Conservation (phyloP, 2,113 vertebrate genomes). For the Fregata magnificens region DNA sequence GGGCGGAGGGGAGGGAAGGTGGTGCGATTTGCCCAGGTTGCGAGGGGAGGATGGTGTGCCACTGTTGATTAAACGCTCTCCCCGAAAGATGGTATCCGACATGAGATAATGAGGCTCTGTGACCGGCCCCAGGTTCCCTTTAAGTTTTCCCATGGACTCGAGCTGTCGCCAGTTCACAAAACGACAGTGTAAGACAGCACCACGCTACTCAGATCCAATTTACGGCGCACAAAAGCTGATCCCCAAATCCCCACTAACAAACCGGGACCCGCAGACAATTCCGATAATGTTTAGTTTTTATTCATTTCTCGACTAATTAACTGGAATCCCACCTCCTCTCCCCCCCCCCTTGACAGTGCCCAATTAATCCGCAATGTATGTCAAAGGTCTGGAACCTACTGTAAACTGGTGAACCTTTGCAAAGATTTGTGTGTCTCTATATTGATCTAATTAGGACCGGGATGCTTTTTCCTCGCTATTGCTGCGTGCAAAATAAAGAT, state of each 20-base stretch:
- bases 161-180: conserved; percentile 88
- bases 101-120: conserved; percentile 89
- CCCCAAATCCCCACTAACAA: conserved; percentile 88
- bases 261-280: conserved; percentile 81
- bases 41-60: conserved; percentile 9
- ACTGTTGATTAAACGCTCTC: conserved; percentile 76
- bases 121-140: conserved; percentile 80
- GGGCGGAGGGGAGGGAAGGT: not conserved
- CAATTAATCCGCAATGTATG: conserved; percentile 89
- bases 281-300: conserved; percentile 86
- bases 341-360: conserved; percentile 83
- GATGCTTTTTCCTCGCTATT: not conserved
- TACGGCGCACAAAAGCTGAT: conserved; percentile 92
- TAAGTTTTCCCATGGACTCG: conserved; percentile 85
- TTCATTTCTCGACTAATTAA: conserved; percentile 95
- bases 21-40: conserved; percentile 27
- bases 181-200: conserved; percentile 86
- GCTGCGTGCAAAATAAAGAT: conserved; percentile 68
- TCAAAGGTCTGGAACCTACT: conserved; percentile 84
- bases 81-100: conserved; percentile 81
- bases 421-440: conserved; percentile 81
- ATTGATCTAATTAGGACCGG: conserved; percentile 89
- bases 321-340: conserved; percentile 84
- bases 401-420: conserved; percentile 80
- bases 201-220: conserved; percentile 92